A percentile compares a stretch with the other conserved stretches of the same genome.
These are phyloP conservation scores for Plectrocnemia conspersa DNA, from an alignment of 1,140 invertebrate species.

Conservation along the genomic window DNA sequence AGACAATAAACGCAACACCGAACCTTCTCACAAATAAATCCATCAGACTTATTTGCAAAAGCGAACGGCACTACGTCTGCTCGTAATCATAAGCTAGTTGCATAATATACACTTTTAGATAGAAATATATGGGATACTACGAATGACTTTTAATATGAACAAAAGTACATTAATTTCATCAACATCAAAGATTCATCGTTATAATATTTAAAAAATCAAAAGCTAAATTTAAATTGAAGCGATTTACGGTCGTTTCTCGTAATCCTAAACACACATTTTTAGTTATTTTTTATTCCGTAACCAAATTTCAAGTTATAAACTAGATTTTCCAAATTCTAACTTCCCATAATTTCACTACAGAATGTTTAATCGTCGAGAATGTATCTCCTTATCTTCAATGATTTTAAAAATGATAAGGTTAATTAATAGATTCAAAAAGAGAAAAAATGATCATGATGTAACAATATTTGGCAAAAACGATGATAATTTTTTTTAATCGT, in stretches of 20 bases:
- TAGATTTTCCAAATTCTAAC: neutral
- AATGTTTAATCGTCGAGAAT: neutral
- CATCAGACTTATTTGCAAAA: neutral
- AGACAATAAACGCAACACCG: conserved; percentile 6
- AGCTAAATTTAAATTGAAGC: neutral
- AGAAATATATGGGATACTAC: no score
- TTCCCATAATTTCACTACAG: neutral
- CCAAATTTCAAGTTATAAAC: no score
- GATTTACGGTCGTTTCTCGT: neutral
- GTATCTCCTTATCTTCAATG: neutral
- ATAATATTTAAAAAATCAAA: conserved; percentile 15
- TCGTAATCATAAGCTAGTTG: conserved; percentile 15
- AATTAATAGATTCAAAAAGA: neutral
- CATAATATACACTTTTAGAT: conserved; percentile 24
- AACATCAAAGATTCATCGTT: conserved; percentile 31
- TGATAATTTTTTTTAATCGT: neutral
- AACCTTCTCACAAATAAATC: neutral
- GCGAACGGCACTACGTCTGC: neutral
- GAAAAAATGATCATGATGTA: neutral
- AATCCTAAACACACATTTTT: conserved; percentile 9
- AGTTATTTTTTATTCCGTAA: conserved; percentile 13
- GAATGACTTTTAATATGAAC: no score
- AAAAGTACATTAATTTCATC: conserved; percentile 22
- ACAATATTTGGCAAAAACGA: neutral
- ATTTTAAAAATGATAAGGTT: no score